These are phyloP conservation scores for Eupsilia transversa DNA, from an alignment of 2,888 invertebrate genomes.

Conservation along the genomic window DNA sequence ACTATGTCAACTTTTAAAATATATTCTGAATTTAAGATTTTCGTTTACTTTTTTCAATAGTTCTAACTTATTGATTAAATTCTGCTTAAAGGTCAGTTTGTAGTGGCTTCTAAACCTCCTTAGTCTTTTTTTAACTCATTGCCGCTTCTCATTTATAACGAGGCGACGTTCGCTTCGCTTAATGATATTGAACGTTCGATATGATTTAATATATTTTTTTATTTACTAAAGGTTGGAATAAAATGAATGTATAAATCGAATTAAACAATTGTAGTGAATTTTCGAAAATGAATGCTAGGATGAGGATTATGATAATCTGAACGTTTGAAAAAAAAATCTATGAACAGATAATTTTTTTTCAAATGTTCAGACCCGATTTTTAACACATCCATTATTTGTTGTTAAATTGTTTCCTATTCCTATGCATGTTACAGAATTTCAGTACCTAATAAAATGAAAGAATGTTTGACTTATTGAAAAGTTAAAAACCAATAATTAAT, in stretches of 20 bases:
- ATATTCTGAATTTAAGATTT: not conserved
- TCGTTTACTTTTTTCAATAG: constrained; percentile 1
- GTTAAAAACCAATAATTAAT: no score
- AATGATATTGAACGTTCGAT: not conserved
- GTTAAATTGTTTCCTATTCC: not conserved
- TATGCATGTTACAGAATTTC: not conserved
- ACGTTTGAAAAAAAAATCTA: no score
- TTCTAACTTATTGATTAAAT: constrained; percentile 42
- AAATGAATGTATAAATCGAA: not conserved
- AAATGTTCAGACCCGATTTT: no score
- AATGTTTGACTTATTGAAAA: not conserved
- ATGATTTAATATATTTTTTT: not conserved
- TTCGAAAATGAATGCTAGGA: not conserved
- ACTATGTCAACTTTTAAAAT: not conserved
- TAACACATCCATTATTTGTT: not conserved
- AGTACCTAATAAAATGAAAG: not conserved
- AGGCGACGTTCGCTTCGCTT: not conserved
- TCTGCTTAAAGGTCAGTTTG: constrained; percentile 16
- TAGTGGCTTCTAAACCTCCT: not conserved
- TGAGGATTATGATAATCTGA: not conserved
- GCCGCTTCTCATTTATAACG: not conserved
- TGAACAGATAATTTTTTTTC: no score
- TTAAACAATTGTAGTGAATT: not conserved
- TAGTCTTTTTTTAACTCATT: constrained; percentile 7
- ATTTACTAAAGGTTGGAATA: not conserved